Evolutionary conservation across 2,888 invertebrate species (phyloP).

Genomic region (Epistrophe grossulariae): DNA sequence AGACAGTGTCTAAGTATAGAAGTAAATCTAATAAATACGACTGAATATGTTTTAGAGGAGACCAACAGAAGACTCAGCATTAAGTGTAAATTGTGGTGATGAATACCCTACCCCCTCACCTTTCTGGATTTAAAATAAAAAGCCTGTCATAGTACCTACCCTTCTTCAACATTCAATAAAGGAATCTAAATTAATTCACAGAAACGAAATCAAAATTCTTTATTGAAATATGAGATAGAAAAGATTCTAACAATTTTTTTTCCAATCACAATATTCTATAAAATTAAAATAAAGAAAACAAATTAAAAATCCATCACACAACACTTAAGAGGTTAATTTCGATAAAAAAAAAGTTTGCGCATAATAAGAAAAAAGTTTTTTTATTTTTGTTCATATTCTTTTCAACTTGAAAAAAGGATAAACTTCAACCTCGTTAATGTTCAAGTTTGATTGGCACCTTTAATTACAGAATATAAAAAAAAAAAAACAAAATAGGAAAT

Average conservation of each 20-base stretch:
- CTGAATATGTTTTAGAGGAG: too few relatives aligned
- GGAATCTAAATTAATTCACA: not conserved
- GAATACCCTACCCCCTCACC: too few relatives aligned
- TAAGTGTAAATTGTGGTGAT: too few relatives aligned
- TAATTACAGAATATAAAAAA: not conserved
- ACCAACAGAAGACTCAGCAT: too few relatives aligned
- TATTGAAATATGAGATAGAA: not conserved
- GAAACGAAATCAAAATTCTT: not conserved
- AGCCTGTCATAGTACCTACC: too few relatives aligned
- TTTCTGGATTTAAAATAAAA: too few relatives aligned
- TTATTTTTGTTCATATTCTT: not conserved
- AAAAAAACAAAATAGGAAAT: not conserved
- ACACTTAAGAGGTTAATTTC: not conserved
- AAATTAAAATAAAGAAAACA: not conserved
- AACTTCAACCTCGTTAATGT: not conserved
- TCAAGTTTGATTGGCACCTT: constrained; percentile 13
- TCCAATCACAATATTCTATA: not conserved
- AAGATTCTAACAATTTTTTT: not conserved
- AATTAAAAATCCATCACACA: not conserved
- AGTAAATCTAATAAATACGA: too few relatives aligned
- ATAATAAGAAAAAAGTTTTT: not conserved
- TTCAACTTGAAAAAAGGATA: constrained; percentile 4
- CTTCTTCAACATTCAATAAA: not conserved
- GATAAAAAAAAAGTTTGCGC: not conserved
- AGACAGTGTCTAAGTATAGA: too few relatives aligned